These are phyloP conservation scores for Okamejei kenojei DNA, from an alignment of 2,797 vertebrate species.

Conservation along the genomic window DNA sequence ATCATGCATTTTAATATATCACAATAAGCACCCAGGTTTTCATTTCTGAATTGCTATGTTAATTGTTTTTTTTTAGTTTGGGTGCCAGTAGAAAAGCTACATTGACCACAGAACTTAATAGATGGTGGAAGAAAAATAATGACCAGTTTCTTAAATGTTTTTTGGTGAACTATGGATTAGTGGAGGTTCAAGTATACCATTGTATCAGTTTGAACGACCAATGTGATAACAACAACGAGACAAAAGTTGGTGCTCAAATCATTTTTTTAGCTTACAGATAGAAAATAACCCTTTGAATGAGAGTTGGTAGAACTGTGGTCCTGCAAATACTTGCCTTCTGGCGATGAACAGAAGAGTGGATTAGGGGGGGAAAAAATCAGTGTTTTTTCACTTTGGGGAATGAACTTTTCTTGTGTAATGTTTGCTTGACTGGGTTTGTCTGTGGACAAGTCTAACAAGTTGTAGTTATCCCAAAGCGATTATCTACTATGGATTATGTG, in stretches of 20 bases:
- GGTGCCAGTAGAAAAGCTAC: neutral
- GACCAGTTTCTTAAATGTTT: neutral
- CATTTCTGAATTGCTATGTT: neutral
- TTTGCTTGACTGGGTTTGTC: no score
- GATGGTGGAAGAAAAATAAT: neutral
- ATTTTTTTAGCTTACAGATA: neutral
- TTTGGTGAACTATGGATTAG: neutral
- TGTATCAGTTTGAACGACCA: neutral
- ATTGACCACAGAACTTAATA: neutral
- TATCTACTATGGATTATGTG: neutral
- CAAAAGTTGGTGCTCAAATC: neutral
- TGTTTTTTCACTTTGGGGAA: neutral
- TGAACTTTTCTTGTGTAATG: neutral
- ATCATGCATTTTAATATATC: neutral
- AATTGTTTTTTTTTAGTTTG: neutral
- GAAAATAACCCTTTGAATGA: neutral
- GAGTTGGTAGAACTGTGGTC: neutral
- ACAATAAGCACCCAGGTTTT: neutral
- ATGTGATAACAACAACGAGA: neutral
- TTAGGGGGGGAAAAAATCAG: neutral
- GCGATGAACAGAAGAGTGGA: neutral
- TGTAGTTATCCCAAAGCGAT: neutral
- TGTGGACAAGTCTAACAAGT: neutral
- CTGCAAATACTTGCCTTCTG: neutral
- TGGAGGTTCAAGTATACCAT: neutral